Conservation (phyloP, 2,888 invertebrate species). For the Aphidius colemani region DNA sequence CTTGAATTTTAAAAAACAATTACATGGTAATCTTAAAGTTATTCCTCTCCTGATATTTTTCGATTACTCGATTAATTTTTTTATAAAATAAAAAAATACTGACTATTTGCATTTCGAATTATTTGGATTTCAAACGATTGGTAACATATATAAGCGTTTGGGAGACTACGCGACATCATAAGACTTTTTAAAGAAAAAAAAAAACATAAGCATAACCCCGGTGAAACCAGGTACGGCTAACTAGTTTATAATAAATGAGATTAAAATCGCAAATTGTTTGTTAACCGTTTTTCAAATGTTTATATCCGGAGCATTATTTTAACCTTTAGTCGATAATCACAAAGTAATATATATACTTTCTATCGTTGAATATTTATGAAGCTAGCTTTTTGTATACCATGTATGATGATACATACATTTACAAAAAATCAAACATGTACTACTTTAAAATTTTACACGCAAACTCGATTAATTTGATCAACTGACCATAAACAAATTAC, state of each 20-base stretch:
- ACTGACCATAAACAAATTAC: constrained; percentile 25
- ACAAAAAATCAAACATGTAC: constrained; percentile 19
- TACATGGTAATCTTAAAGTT: no score
- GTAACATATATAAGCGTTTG: no score
- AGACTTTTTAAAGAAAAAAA: no score
- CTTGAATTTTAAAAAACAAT: background rate
- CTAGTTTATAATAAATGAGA: background rate
- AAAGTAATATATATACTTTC: constrained; percentile 26
- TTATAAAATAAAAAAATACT: no score
- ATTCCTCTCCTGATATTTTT: no score
- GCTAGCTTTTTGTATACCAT: constrained; percentile 1
- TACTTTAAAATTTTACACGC: constrained; percentile 18
- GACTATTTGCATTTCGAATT: no score
- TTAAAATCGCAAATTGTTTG: constrained; percentile 10
- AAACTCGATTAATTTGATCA: constrained; percentile 25
- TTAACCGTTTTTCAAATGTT: constrained; percentile 15
- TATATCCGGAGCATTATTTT: constrained; percentile 23
- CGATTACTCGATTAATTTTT: no score
- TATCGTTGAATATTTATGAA: constrained; percentile 37
- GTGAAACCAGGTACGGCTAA: no score
- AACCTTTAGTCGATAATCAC: constrained; percentile 32
- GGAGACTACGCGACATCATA: no score
- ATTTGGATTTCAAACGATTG: no score
- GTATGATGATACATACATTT: constrained; percentile 7
- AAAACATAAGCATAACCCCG: no score